Base-by-base conservation (phyloP, 1,140 invertebrate genomes). In the Spodoptera frugiperda region DNA sequence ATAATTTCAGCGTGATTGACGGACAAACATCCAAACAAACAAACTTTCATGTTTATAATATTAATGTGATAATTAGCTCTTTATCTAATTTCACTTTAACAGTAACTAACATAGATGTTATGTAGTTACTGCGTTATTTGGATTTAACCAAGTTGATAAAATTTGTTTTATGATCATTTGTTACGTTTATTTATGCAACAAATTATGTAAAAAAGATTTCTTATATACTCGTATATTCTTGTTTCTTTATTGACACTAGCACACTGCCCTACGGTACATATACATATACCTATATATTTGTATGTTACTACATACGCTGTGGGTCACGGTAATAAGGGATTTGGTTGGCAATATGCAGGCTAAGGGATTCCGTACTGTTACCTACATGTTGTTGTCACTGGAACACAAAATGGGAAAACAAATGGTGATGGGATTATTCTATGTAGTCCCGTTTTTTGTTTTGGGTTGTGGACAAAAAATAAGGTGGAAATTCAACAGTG, bases 321-420 rank as follows among this genome's bases (percentile, higher is more conserved):
- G 33, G 61, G 44, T 39, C 44, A 46, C 14, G 11, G 17, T 65
- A 48, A 65, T 70, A 51, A 33, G n/a, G 48, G 46, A 48, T 33
- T 53, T 21, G 25, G 21, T 53, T 33, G 3, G 14, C 14, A 53
- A 53, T 39, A 70, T 25, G 65, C 48, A 53, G 46, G 25, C 19
- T 70, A 54, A 54, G 49, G 48, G 65, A 70, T 70, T 70, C 15
- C 8, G n/a, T 53, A 21, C 33, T 53, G 49, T 15, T 21, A 53
- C 48, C 33, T 70, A 39, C 33, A 39, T 53, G 49, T 53, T 39
- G 33, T 30, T 30, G 30, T 68, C 48, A 9, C 30, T 15, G 5
- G 9, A 25, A n/a, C 65, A n/a, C 14, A 19, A 70, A 30, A 70
- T 70, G 30, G 11, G 15, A 68, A 70, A 53, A 70, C 9, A 51